Evolutionary conservation across 2,888 invertebrate species (phyloP), one percentile per base, ranked within the genome.

Genomic region (Diaprepes abbreviatus): DNA sequence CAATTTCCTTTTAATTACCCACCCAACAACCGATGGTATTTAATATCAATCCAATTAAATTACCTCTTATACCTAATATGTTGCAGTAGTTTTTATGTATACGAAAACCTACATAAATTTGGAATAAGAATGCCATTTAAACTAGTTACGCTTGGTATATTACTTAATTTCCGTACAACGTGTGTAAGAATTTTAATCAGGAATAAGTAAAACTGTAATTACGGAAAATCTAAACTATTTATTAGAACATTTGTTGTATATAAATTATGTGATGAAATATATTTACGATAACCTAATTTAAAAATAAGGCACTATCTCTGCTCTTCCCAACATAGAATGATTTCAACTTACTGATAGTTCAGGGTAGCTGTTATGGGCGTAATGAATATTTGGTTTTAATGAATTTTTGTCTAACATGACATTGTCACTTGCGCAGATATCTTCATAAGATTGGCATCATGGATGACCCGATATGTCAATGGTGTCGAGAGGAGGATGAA

Each of bases 221-320:
- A 55, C 21, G 55, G 36, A 55, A 21, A 55, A 10, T 12, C 55
- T 36, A 38, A 55, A 21, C 14, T 55, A 55, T 55, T 38, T 21
- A 12, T 55, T 35, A 9, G 5, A 17, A 54, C 54, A 54, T 21
- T 17, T 12, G 12, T 45, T 21, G 6, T 19, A 19, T 45, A 45
- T 12, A 17, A 45, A 12, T 45, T 21, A 24, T 45, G 6, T 24
- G 24, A 45, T 45, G 6, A 45, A 45, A 45, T 24, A 17, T 17
- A 17, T 40, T n/a, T n/a, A n/a, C n/a, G n/a, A n/a, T n/a, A n/a
- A n/a, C n/a, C n/a, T n/a, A n/a, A n/a, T n/a, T n/a, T n/a, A n/a
- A n/a, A n/a, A n/a, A n/a, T n/a, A n/a, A n/a, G n/a, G n/a, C n/a
- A n/a, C n/a, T n/a, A n/a, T n/a, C n/a, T n/a, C n/a, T n/a, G n/a